Percentiles rank a stretch among this genome's conserved stretches.
These are phyloP conservation scores for Eutolmus rufibarbis DNA, from an alignment of 2,888 invertebrate genomes.

Conservation along the genomic window DNA sequence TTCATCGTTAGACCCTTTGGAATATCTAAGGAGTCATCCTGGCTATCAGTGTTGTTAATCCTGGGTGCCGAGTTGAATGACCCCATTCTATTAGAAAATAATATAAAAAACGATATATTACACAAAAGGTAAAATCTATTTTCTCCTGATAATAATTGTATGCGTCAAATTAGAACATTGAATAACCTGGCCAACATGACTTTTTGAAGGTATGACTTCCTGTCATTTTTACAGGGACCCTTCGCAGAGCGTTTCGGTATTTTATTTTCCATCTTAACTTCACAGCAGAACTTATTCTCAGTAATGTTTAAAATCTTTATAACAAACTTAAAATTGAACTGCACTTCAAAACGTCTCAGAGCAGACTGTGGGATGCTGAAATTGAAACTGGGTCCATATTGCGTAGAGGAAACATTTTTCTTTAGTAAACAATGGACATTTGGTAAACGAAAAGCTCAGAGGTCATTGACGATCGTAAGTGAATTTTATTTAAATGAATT, in stretches of 20 bases:
- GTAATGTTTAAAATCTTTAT: background rate
- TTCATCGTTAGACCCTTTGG: conserved; percentile 63
- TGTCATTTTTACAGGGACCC: conserved; percentile 61
- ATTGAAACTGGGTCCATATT: background rate
- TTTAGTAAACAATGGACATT: conserved; percentile 43
- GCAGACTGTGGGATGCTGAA: background rate
- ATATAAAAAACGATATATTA: background rate
- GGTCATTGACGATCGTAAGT: conserved; percentile 27
- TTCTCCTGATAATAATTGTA: background rate
- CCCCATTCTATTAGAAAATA: conserved; percentile 67
- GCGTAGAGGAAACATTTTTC: conserved; percentile 4
- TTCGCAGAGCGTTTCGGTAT: conserved; percentile 57
- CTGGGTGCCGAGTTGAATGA: conserved; percentile 75
- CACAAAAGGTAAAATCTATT: background rate
- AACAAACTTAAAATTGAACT: background rate
- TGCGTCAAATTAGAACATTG: background rate
- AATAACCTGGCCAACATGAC: conserved; percentile 61
- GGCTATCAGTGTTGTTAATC: conserved; percentile 69
- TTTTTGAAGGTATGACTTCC: conserved; percentile 60
- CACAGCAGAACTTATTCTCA: too few species aligned
- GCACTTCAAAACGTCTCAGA: background rate
- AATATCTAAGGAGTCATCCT: conserved; percentile 67
- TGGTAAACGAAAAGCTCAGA: conserved; percentile 42
- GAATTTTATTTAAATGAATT: conserved; percentile 21
- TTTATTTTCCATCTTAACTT: background rate